These are phyloP conservation scores for Gracilinanus agilis DNA, from an alignment of 2,113 vertebrate genomes.

Conservation along the genomic window DNA sequence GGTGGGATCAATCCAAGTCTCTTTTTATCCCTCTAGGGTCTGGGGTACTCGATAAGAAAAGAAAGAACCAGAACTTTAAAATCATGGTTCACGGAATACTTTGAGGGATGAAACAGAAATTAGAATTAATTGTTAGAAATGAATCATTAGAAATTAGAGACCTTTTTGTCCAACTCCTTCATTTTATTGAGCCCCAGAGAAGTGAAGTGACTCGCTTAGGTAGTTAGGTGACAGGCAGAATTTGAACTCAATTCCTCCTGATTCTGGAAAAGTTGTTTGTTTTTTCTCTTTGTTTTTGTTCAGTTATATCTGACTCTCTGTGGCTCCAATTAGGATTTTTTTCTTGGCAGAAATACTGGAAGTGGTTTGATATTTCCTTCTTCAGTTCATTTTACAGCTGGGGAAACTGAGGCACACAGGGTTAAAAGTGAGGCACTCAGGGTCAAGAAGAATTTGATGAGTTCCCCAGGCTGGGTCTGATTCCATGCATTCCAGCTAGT, in stretches of 20 bases:
- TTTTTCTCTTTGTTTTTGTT: no score
- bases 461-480: no score
- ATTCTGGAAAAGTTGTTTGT: neutral
- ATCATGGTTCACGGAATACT: neutral
- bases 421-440: no score
- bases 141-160: neutral
- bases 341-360: no score
- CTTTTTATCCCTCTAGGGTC: neutral
- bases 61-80: neutral
- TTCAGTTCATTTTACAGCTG: no score
- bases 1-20: neutral
- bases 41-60: neutral
- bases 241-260: neutral
- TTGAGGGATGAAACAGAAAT: neutral
- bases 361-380: no score
- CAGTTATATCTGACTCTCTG: no score
- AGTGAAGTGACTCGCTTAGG: neutral
- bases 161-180: neutral
- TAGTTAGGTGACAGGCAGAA: neutral
- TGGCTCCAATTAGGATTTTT: no score
- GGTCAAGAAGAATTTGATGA: no score
- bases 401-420: no score
- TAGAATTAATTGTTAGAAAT: neutral
- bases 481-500: no score
- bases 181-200: neutral